A percentile compares a stretch with the other conserved stretches of the same genome.
Evolutionary conservation across 2,113 vertebrate species (phyloP).

Genomic region (Crotophaga sulcirostris): DNA sequence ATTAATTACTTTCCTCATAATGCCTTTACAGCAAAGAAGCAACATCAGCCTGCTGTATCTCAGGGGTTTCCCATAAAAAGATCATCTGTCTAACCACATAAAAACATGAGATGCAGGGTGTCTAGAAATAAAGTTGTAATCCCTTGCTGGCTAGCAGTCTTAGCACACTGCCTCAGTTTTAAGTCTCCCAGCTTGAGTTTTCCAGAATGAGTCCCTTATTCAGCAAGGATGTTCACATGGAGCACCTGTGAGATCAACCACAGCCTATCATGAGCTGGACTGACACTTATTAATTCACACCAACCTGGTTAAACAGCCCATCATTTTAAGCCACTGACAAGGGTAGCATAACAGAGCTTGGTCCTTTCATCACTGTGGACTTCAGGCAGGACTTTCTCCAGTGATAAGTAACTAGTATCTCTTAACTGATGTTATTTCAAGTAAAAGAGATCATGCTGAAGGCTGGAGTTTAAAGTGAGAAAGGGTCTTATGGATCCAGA

Average conservation of each 20-base stretch:
- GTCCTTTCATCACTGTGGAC: not conserved
- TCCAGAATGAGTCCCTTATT: not conserved
- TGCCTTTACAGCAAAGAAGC: not conserved
- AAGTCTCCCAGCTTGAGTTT: not conserved
- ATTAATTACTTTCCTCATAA: not conserved
- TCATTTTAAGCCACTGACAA: not conserved
- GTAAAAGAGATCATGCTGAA: not conserved
- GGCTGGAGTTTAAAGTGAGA: not conserved
- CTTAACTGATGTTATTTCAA: not conserved
- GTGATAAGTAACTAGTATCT: not conserved
- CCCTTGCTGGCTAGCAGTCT: not conserved
- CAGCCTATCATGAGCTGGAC: not conserved
- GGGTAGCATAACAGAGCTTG: not conserved
- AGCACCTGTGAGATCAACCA: not conserved
- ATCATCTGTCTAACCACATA: not conserved
- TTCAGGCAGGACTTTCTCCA: not conserved
- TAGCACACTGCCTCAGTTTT: not conserved
- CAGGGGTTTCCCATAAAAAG: not conserved
- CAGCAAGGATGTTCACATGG: not conserved
- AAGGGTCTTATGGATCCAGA: not conserved
- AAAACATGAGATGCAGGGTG: not conserved
- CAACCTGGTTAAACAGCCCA: not conserved
- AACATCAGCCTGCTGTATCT: not conserved
- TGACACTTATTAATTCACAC: rapidly evolving
- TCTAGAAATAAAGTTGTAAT: not conserved